phyloP scores from a whole-genome alignment of 2,888 invertebrate species.

The Mesorhabditis belari region DNA sequence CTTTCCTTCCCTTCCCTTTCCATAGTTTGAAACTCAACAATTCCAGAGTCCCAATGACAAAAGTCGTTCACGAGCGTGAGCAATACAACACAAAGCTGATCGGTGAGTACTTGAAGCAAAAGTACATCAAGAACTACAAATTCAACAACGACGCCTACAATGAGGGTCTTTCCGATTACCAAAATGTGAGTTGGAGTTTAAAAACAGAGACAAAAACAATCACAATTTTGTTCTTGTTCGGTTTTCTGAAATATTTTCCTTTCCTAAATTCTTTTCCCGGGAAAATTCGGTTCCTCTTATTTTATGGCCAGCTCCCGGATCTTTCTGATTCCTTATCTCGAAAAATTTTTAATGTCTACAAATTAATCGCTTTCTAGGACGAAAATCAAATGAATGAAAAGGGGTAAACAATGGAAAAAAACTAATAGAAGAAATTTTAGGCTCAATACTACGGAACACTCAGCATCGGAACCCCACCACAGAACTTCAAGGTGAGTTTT shows the following conservation, averaged over 20 bases:
- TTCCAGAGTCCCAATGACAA: conserved; percentile 28
- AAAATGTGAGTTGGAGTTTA: conserved; percentile 11
- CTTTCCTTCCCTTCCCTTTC: no score
- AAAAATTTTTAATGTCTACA: background rate
- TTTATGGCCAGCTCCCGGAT: background rate
- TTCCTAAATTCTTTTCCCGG: background rate
- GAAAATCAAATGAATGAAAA: background rate
- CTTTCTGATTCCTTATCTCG: background rate
- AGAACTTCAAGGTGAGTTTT: conserved; percentile 59
- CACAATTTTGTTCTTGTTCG: background rate
- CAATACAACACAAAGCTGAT: conserved; percentile 21
- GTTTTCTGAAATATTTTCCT: background rate
- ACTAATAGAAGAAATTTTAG: conserved; percentile 29
- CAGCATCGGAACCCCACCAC: conserved; percentile 58
- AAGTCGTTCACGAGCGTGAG: conserved; percentile 18
- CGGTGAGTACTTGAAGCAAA: conserved; percentile 20
- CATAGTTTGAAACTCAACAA: no score
- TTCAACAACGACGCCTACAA: conserved; percentile 17
- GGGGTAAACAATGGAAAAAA: background rate
- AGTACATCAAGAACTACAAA: conserved; percentile 20
- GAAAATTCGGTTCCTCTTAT: no score
- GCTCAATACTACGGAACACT: conserved; percentile 60
- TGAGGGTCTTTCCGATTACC: conserved; percentile 37
- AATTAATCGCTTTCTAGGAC: background rate
- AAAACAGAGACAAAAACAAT: background rate